Evolutionary conservation across 2,888 invertebrate species (phyloP), one percentile per base, ranked within the genome.

Genomic region (Hypomecis punctinalis): DNA sequence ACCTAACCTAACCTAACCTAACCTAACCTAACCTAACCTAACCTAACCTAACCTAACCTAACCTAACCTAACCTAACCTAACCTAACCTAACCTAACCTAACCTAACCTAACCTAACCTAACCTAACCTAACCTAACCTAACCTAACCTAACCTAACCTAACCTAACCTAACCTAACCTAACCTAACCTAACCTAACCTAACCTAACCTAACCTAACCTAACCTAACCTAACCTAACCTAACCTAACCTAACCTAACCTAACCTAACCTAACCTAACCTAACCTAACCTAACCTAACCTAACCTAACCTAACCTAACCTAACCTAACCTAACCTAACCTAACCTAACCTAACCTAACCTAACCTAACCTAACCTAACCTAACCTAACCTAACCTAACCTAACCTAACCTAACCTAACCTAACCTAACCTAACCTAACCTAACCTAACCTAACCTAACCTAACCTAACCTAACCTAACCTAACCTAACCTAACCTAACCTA

Each of bases 11-110:
- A 59, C 59, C 66, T 67, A 67, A 63, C 67, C 67, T 67, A 70
- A 67, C 70, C 67, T 66, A 67, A 70, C 70, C 70, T 68, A 68
- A 70, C 68, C 67, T 68, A 69, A 66, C 66, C 68, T 66, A 64
- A 68, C 68, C 68, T 70, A 63, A 68, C 68, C 66, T 66, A 69
- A 66, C 66, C 66, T 66, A 66, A 67, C 63, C 63, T 69, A 66
- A 66, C 66, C 67, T 70, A 66, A 63, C 66, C 62, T 60, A 67
- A 67, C 66, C 63, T 63, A 70, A 68, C 66, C 62, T 66, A 66
- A 68, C 60, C 68, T 56, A 56, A 56, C 61, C 61, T 64, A 64
- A 43, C 37, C 37, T 13, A 33, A 61, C 51, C 57, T 57, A 57
- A 42, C 36, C 39, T 42, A 55, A 48, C 37, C 37, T 35, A 48